phyloP scores from a whole-genome alignment of 1,140 invertebrate species.

The Pemphigus obesinymphae region DNA sequence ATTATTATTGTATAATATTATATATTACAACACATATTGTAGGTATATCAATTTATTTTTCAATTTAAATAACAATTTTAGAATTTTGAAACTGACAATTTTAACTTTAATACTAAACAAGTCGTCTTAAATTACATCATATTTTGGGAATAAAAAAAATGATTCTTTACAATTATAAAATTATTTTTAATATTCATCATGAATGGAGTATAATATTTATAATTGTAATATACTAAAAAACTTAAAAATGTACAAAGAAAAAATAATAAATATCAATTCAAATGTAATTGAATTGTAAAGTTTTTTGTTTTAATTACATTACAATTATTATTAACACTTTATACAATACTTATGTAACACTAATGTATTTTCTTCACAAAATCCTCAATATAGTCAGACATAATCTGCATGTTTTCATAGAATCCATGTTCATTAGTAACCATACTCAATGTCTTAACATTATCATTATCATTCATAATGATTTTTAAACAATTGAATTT shows the following conservation, averaged over 20 bases:
- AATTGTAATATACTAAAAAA: neutral
- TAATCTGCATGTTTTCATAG: neutral
- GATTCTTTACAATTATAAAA: neutral
- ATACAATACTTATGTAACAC: neutral
- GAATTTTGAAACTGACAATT: too few species aligned
- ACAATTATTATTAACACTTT: too few species aligned
- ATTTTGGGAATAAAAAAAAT: neutral
- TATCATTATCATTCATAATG: neutral
- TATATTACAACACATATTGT: too few species aligned
- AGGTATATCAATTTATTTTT: too few species aligned
- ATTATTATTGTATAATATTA: too few species aligned
- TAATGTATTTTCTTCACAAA: constrained; percentile 1
- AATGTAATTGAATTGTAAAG: neutral
- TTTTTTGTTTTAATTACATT: neutral
- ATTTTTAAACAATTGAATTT: neutral
- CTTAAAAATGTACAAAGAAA: neutral
- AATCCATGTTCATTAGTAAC: neutral
- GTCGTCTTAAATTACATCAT: neutral
- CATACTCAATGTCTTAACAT: neutral
- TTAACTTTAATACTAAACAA: too few species aligned
- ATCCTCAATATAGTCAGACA: neutral
- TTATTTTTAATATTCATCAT: neutral
- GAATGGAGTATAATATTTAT: too few species aligned
- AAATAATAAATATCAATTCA: neutral
- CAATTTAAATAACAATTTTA: too few species aligned